Evolutionary conservation across 1,140 invertebrate species (phyloP), one percentile per base, ranked within the genome.

Genomic region (Paracyclopina nana): DNA sequence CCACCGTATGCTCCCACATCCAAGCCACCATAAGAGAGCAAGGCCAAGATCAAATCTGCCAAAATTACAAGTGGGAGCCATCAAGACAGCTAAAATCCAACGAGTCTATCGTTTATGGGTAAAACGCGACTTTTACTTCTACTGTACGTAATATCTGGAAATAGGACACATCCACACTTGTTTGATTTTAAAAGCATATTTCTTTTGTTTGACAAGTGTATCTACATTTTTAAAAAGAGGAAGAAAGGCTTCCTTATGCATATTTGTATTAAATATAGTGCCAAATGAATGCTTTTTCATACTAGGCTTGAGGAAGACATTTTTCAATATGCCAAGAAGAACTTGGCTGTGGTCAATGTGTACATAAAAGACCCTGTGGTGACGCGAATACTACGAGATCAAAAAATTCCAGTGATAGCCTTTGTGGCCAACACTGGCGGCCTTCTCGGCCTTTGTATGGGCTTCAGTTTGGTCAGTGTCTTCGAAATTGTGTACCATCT

Each of bases 391-490:
- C 14, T 30, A 22, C 16, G 34, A 40, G 48, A 52, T 44, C 38
- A 52, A 27, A 52, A 52, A 24, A 52, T 52, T 16, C 50, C 50
- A 14, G 25, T 52, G 2, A 52, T 52, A 2, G 31, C 31, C 6
- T 52, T 52, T 42, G 50, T 52, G 2, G 50, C 50, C 16, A 52
- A 52, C 22, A 46, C 50, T 14, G 50, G 50, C 11, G 50, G 50
- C 16, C 20, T 52, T 42, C 38, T 52, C 4, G 50, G 50, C 3
- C 34, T 52, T 20, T 52, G 50, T 26, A 52, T 52, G 50, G 50
- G 50, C 11, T 52, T 52, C 26, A 52, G 50, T 45, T 18, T 52
- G 20, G 50, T 52, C 38, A 52, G 31, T 26, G 50, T 52, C 22
- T 48, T 48, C 30, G 45, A 48, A 48, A 29, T 48, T 2, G 12